Conservation (phyloP, 2,797 vertebrate species). For the Typhlichthys eigenmanni region DNA sequence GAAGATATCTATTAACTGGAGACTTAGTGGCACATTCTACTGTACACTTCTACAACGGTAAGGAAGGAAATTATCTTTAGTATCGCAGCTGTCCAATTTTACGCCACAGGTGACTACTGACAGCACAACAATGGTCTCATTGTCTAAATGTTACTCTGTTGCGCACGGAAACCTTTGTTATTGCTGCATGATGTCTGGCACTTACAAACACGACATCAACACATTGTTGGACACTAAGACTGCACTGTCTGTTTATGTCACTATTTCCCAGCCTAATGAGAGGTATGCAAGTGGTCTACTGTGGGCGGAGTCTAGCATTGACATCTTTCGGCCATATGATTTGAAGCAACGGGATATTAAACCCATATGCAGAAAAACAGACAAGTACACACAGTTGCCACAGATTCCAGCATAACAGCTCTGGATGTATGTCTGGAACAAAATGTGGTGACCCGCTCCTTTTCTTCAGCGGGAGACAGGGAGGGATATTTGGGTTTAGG, state of each 20-base stretch:
- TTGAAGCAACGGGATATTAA: slow-evolving; percentile 12
- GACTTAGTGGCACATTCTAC: slow-evolving; percentile 1
- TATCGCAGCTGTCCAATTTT: slow-evolving; percentile 5
- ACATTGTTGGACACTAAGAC: slow-evolving; percentile 37
- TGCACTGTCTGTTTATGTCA: slow-evolving; percentile 52
- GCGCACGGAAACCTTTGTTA: slow-evolving; percentile 59
- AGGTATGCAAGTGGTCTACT: slow-evolving; percentile 41
- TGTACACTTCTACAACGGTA: slow-evolving; percentile 5
- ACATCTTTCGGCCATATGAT: no score
- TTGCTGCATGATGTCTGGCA: slow-evolving; percentile 72
- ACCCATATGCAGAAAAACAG: slow-evolving; percentile 45
- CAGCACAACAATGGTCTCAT: slow-evolving; percentile 36
- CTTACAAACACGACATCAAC: slow-evolving; percentile 57
- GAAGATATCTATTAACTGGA: slow-evolving; percentile 30
- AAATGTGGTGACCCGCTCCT: slow-evolving; percentile 40
- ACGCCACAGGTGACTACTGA: slow-evolving; percentile 33
- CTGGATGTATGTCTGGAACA: slow-evolving; percentile 33
- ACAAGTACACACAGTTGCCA: slow-evolving; percentile 28
- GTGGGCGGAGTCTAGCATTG: no score
- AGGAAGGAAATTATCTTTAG: slow-evolving; percentile 27
- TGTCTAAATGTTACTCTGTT: slow-evolving; percentile 37
- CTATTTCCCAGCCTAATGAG: slow-evolving; percentile 48
- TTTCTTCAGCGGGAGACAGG: neutral
- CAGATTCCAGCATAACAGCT: slow-evolving; percentile 33
- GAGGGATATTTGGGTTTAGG: slow-evolving; percentile 52